These are phyloP conservation scores for Thermophis baileyi DNA, from an alignment of 2,113 vertebrate species.

Conservation along the genomic window DNA sequence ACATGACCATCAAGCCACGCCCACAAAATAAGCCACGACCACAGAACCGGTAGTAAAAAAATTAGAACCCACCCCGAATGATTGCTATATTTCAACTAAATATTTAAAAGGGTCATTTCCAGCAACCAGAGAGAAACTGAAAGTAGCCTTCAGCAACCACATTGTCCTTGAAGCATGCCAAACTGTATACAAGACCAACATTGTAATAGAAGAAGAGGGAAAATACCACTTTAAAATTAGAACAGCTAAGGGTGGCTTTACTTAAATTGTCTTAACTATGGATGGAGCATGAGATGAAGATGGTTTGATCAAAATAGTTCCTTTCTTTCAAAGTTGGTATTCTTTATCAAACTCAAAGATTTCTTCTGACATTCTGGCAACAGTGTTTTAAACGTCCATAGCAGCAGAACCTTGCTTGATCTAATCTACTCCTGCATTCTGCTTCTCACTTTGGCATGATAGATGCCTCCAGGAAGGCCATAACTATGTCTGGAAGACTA, in stretches of 20 bases:
- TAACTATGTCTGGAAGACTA: not conserved
- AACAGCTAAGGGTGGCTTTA: not conserved
- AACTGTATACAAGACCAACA: not conserved
- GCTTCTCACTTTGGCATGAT: not conserved
- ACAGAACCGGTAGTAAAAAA: no score
- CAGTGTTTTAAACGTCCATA: not conserved
- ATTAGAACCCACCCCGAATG: no score
- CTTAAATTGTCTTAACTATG: not conserved
- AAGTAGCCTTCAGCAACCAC: not conserved
- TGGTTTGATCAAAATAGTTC: not conserved
- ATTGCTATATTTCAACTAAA: no score
- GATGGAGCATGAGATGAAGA: not conserved
- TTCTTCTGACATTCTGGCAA: not conserved
- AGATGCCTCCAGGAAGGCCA: not conserved
- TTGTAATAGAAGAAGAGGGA: not conserved
- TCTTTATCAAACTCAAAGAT: not conserved
- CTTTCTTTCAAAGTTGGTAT: not conserved
- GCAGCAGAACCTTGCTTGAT: not conserved
- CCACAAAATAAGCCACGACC: no score
- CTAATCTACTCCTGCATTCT: not conserved
- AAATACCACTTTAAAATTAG: not conserved
- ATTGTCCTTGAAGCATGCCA: not conserved
- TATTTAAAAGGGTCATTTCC: not conserved
- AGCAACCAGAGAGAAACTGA: not conserved
- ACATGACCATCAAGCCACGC: no score